phyloP scores from a whole-genome alignment of 2,888 invertebrate species.

The Atethmia centrago region DNA sequence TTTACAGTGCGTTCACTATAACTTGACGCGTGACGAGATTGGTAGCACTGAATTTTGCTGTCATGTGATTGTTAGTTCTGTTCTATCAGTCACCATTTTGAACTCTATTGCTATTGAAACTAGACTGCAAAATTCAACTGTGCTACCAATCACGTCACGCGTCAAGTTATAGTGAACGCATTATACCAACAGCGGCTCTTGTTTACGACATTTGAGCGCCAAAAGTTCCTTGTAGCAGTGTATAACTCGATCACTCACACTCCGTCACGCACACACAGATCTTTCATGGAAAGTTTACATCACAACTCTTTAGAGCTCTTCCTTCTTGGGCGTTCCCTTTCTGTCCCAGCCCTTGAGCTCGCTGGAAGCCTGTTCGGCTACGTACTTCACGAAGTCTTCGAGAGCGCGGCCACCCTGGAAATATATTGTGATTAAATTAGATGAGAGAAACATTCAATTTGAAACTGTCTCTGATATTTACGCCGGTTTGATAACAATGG shows the following conservation, averaged over 20 bases:
- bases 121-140: no score
- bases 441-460: no score
- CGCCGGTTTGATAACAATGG: neutral
- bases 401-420: slow-evolving; percentile 97
- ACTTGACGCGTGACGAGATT: no score
- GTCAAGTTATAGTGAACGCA: no score
- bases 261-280: slow-evolving; percentile 83
- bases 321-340: slow-evolving; percentile 92
- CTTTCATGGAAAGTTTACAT: slow-evolving; percentile 82
- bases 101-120: no score
- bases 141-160: no score
- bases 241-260: slow-evolving; percentile 64
- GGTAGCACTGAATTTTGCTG: no score
- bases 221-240: slow-evolving; percentile 13
- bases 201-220: neutral
- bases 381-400: slow-evolving; percentile 98
- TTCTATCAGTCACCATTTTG: no score
- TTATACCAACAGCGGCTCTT: neutral
- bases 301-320: slow-evolving; percentile 85
- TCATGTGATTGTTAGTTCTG: no score
- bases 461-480: no score
- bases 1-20: no score
- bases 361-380: slow-evolving; percentile 96
- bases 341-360: slow-evolving; percentile 97
- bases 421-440: neutral